Base-by-base conservation (phyloP, 2,113 vertebrate genomes). In the Geothlypis trichas region DNA sequence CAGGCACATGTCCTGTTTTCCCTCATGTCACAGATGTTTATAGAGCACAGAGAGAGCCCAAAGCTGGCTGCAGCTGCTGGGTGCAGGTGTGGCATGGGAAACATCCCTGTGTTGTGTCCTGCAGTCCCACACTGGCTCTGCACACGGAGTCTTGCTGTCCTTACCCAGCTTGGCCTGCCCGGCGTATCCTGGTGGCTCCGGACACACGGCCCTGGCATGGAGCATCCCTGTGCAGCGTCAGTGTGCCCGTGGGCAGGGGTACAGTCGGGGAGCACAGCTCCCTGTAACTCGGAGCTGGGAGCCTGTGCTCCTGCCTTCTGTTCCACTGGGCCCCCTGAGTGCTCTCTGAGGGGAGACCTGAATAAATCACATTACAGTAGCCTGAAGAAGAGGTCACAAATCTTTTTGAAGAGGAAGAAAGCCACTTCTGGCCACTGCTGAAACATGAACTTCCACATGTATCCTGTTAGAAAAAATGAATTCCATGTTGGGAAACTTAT, bases 401-500 rank as follows among this genome's bases (percentile, higher is more conserved):
- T 96, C 93, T 97, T 96, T 94, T 59, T 94, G 93, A 95, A 96
- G 95, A 94, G 94, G 66, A 89, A 96, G 95, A 91, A 83, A 95
- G 71, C 90, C 95, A 89, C 61, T 89, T 91, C 80, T 93, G 92
- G 73, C 90, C 95, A 93, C 51, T 4, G 44, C 92, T 96, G 92
- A 95, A 96, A 92, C 82, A 75, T 79, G 77, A 93, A 92, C 87
- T 95, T 93, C 90, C 97, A 97, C 94, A 44, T 97, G 97, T 87
- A 96, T 95, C 84, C 76, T 87, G 94, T 97, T 97, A 97, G 58
- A 91, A 93, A 93, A 93, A 95, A 96, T 94, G n/a, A 97, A 86
- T 96, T 95, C 96, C 97, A 97, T 57, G 92, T 80, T 97, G 89
- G 79, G 67, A 94, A 96, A 96, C 82, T 78, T 93, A 94, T 39